Conservation (phyloP, 2,113 vertebrate species). For the Percina caprodes region DNA sequence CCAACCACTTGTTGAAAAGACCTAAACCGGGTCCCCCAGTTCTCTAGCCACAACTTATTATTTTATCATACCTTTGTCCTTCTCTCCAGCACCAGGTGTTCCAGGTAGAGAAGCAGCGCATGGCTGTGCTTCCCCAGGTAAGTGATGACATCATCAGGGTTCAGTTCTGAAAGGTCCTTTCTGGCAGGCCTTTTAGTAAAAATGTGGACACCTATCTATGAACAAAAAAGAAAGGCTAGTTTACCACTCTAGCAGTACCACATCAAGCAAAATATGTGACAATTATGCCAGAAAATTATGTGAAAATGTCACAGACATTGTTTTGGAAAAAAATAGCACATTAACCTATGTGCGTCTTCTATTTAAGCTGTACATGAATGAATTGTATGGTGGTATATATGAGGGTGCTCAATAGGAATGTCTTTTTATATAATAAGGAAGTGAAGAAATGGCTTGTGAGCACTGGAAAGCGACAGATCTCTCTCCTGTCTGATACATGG, state of each 20-base stretch:
- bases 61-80: slow-evolving; percentile 85
- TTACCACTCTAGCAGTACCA: not conserved
- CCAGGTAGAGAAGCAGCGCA: slow-evolving; percentile 91
- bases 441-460: not conserved
- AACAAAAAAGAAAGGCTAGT: slow-evolving; percentile 10
- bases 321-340: not conserved
- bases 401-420: not conserved
- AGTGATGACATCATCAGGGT: slow-evolving; percentile 87
- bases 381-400: not conserved
- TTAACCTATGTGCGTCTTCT: not conserved
- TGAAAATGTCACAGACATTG: no score
- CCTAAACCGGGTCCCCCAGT: not conserved
- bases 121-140: slow-evolving; percentile 90
- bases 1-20: not conserved
- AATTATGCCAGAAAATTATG: not conserved
- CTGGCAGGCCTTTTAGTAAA: slow-evolving; percentile 90
- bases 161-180: slow-evolving; percentile 81
- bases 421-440: not conserved
- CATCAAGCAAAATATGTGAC: not conserved
- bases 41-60: not conserved
- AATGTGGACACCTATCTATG: slow-evolving; percentile 90
- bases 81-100: slow-evolving; percentile 91
- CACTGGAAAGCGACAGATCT: not conserved
- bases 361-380: not conserved
- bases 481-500: not conserved